A percentile compares a stretch with the other conserved stretches of the same genome.
Evolutionary conservation across 2,888 invertebrate genomes (phyloP).

Genomic region (Ectemnius lituratus): DNA sequence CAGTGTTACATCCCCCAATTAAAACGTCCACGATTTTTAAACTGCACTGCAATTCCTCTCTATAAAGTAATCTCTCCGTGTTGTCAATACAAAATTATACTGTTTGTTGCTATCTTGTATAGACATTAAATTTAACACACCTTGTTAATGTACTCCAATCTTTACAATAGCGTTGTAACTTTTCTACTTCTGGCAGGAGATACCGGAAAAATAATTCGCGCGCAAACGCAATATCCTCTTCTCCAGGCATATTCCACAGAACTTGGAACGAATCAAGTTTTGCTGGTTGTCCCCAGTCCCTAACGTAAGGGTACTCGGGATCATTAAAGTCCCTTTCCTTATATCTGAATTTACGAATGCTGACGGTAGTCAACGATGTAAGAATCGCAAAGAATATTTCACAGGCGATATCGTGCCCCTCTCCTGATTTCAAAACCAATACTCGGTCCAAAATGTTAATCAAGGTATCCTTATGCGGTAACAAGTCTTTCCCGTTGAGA

Average conservation of each 20-base stretch:
- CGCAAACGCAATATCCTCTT: conserved; percentile 84
- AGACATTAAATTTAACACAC: conserved; percentile 47
- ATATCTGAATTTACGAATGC: conserved; percentile 77
- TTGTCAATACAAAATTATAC: not conserved
- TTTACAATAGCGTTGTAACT: conserved; percentile 80
- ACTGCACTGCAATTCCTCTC: conserved; percentile 84
- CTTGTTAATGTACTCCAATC: conserved; percentile 79
- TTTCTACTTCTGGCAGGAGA: conserved; percentile 82
- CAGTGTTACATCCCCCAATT: conserved; percentile 82
- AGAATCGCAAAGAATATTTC: conserved; percentile 82
- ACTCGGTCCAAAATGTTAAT: conserved; percentile 85
- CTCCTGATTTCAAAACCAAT: conserved; percentile 84
- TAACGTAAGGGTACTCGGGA: conserved; percentile 80
- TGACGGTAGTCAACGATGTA: conserved; percentile 81
- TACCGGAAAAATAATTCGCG: conserved; percentile 84
- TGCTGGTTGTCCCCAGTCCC: conserved; percentile 89
- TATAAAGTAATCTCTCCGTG: conserved; percentile 62
- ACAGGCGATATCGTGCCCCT: conserved; percentile 82
- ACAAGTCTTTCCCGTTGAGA: conserved; percentile 82
- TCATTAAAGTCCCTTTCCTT: conserved; percentile 83
- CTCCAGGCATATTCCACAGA: conserved; percentile 88
- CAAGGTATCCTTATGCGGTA: conserved; percentile 84
- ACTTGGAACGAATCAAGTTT: conserved; percentile 83
- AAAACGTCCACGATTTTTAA: conserved; percentile 84
- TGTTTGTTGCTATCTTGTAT: too few species aligned